Conservation (phyloP, 2,888 invertebrate species). For the Leptopterna dolabrata region DNA sequence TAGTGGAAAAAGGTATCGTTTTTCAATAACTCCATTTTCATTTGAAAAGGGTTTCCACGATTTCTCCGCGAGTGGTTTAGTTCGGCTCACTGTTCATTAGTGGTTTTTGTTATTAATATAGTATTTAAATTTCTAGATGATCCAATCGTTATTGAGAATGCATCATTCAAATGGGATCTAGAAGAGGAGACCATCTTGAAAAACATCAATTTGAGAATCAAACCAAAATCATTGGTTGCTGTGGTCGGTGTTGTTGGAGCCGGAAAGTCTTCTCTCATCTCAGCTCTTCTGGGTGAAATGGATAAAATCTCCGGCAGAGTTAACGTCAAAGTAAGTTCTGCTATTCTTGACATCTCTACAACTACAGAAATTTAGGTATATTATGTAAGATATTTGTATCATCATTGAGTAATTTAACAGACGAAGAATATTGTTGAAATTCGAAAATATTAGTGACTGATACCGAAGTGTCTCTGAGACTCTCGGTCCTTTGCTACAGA, state of each 20-base stretch:
- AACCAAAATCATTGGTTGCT: conserved; percentile 78
- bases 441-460: too few species aligned
- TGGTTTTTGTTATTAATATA: background rate
- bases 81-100: background rate
- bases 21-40: too few species aligned
- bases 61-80: background rate
- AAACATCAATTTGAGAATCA: conserved; percentile 80
- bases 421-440: too few species aligned
- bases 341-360: background rate
- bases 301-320: conserved; percentile 85
- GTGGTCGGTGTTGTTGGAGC: conserved; percentile 90
- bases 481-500: too few species aligned
- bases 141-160: conserved; percentile 62
- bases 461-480: too few species aligned
- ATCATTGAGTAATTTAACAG: too few species aligned
- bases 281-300: conserved; percentile 92
- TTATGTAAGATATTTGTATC: background rate
- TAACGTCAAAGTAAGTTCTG: conserved; percentile 72
- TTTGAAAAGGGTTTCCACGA: too few species aligned
- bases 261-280: conserved; percentile 89
- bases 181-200: conserved; percentile 74
- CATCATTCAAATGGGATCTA: conserved; percentile 61
- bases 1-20: too few species aligned
- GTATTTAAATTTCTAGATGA: conserved; percentile 58
- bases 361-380: too few species aligned